Conservation (phyloP, 2,888 invertebrate species). For the Blastobasis adustella region DNA sequence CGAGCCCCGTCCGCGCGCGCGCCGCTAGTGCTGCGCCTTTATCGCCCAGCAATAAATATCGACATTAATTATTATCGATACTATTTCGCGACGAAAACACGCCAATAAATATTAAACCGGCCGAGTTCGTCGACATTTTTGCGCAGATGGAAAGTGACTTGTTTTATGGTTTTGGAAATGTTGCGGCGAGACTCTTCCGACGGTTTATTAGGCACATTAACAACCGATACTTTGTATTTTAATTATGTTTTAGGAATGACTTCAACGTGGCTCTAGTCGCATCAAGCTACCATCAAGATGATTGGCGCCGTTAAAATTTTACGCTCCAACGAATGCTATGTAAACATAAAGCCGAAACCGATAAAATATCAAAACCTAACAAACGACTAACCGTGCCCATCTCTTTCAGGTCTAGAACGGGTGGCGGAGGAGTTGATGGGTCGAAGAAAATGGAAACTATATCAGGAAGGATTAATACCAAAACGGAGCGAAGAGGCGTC, state of each 20-base stretch:
- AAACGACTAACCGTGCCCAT: not conserved
- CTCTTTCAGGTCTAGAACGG: conserved; percentile 90
- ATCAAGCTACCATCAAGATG: too few relatives aligned
- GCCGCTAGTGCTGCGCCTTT: conserved; percentile 12
- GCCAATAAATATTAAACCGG: conserved; percentile 16
- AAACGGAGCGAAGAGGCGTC: conserved; percentile 56
- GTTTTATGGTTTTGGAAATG: conserved; percentile 14
- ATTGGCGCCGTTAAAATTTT: too few relatives aligned
- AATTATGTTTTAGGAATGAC: too few relatives aligned
- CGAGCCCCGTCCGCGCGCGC: not conserved
- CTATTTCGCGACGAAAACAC: conserved; percentile 36
- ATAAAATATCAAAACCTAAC: too few relatives aligned
- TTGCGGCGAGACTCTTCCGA: conserved; percentile 3
- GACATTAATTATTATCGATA: conserved; percentile 40
- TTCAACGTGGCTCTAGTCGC: too few relatives aligned
- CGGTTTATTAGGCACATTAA: conserved; percentile 4
- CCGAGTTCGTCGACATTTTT: conserved; percentile 32
- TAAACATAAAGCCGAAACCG: too few relatives aligned
- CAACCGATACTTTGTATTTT: too few relatives aligned
- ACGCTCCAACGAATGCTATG: too few relatives aligned
- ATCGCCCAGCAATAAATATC: conserved; percentile 36
- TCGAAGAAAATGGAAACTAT: conserved; percentile 96
- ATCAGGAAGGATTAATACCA: conserved; percentile 83
- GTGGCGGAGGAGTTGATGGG: conserved; percentile 98
- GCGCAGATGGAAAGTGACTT: conserved; percentile 11